Percentiles rank a stretch among this genome's conserved stretches.
These are phyloP conservation scores for Monopis laevigella DNA, from an alignment of 2,888 invertebrate genomes.

Conservation along the genomic window DNA sequence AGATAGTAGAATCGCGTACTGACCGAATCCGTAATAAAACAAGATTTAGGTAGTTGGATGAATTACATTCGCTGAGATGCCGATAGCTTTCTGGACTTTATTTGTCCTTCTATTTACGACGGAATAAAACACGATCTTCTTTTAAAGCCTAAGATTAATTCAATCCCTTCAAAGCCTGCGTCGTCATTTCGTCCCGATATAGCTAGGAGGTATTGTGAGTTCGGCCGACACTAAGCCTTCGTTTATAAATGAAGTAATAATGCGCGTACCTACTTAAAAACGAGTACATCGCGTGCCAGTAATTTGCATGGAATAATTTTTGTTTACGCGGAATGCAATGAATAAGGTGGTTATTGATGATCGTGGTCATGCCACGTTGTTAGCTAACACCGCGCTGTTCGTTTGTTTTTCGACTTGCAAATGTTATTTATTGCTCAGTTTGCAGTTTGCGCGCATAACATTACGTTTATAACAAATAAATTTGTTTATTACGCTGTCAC, in stretches of 20 bases:
- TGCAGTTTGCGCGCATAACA: conserved; percentile 9
- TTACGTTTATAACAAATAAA: conserved; percentile 13
- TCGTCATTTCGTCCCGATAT: not conserved
- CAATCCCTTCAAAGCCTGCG: conserved; percentile 5
- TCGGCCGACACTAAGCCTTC: no score
- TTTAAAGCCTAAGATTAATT: conserved; percentile 8
- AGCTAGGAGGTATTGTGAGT: not conserved
- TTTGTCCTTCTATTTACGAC: conserved; percentile 10
- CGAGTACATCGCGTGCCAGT: not conserved
- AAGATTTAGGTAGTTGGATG: conserved; percentile 8
- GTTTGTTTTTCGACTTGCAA: conserved; percentile 7
- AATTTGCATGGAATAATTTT: conserved; percentile 8
- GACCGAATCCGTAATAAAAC: conserved; percentile 10
- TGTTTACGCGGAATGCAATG: conserved; percentile 8
- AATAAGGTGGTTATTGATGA: conserved; percentile 7
- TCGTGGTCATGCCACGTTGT: conserved; percentile 5
- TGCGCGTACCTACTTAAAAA: no score
- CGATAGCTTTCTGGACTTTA: conserved; percentile 3
- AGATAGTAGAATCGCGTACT: no score
- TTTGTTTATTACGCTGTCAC: conserved; percentile 14
- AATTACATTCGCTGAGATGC: conserved; percentile 7
- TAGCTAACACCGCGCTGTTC: not conserved
- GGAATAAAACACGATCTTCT: conserved; percentile 10
- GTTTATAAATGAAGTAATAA: no score
- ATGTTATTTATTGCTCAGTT: conserved; percentile 4